Evolutionary conservation across 2,888 invertebrate species (phyloP).

Genomic region (Philonicus albiceps): DNA sequence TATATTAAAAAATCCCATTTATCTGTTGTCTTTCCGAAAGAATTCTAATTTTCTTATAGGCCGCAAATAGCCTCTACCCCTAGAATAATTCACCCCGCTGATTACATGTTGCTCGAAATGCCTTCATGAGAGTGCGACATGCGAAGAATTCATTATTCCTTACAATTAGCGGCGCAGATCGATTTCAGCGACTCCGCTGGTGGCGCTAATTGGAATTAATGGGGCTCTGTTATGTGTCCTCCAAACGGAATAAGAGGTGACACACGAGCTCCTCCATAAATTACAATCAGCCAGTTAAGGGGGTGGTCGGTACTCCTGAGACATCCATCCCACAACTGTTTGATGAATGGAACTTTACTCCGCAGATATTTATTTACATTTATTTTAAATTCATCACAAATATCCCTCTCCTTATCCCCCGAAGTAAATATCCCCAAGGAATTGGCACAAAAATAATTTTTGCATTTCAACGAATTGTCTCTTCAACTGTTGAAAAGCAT

Average conservation of each 20-base stretch:
- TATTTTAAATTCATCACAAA: not conserved
- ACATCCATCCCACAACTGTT: not conserved
- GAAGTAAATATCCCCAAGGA: not conserved
- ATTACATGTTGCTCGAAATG: not conserved
- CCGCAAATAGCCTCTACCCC: not conserved
- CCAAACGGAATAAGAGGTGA: not conserved
- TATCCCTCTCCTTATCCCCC: not conserved
- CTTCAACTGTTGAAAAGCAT: not conserved
- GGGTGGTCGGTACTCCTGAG: not conserved
- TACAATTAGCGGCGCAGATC: not conserved
- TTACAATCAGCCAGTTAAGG: not conserved
- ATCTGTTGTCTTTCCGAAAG: not conserved
- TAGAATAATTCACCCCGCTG: not conserved
- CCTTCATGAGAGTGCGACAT: not conserved
- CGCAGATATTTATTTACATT: not conserved
- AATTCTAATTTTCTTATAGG: not conserved
- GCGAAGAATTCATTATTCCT: not conserved
- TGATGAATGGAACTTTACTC: not conserved
- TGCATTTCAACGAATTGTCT: not conserved
- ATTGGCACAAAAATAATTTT: not conserved
- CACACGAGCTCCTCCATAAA: not conserved
- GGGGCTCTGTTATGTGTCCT: not conserved
- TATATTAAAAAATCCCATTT: not conserved
- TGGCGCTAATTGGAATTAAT: not conserved
- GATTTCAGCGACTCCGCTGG: not conserved